Evolutionary conservation across 1,140 invertebrate genomes (phyloP), one percentile per base, ranked within the genome.

Genomic region (Galleria mellonella): DNA sequence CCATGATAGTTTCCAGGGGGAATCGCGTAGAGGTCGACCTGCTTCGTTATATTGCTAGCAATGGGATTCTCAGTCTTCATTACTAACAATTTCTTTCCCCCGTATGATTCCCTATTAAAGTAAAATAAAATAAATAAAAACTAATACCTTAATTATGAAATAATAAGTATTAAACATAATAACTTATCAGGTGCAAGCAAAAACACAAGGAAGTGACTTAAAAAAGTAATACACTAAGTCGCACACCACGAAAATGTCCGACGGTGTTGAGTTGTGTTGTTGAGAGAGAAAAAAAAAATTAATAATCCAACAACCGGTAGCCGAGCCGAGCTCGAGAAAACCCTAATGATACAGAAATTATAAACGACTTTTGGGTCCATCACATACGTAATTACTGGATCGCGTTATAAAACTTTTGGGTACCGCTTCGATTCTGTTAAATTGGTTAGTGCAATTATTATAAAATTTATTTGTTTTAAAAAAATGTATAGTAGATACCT

Each of bases 271-370:
- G 17, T 48, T 49, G 31, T 41, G 14, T 15, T 31, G n/a, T n/a
- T n/a, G n/a, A n/a, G n/a, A n/a, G n/a, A n/a, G 11, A 43, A 39
- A 46, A 47, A 41, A 51, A 47, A 44, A 38, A 43, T 43, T 52
- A 46, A 55, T 47, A 40, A 43, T 45, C 33, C 29, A 17, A 14
- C 17, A 12, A 51, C 59, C 59, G 46, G 59, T 58, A 58, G 55
- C 55, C 13, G 51, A 58, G 55, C 55, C 13, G 51, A 23, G 13
- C 13, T 32, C 41, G 6, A 38, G 43, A 47, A 49, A 35, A 42
- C 44, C 42, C 50, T 62, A 58, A 62, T 58, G 46, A 62, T 40
- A 43, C 38, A 36, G 50, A 54, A 59, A 63, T 63, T 62, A 59
- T 49, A 49, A 47, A 47, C 44, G 39, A 28, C 32, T 48, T 56